A percentile compares a stretch with the other conserved stretches of the same genome.
Conservation (phyloP, 2,113 vertebrate species). For the Merops nubicus region DNA sequence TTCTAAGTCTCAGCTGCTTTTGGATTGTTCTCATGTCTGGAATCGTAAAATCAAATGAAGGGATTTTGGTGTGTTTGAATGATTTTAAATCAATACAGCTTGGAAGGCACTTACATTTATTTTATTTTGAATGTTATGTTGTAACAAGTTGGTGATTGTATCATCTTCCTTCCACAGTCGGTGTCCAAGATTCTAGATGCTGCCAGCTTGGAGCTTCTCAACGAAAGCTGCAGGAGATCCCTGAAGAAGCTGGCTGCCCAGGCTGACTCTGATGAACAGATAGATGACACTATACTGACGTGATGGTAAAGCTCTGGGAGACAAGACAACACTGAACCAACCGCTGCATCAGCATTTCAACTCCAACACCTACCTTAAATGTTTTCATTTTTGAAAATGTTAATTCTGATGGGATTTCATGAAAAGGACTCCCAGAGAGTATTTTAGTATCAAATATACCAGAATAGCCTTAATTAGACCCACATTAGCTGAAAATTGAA, state of each 20-base stretch:
- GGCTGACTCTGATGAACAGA: slow-evolving; percentile 90
- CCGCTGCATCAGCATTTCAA: slow-evolving; percentile 44
- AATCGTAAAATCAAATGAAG: neutral
- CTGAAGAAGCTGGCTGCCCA: slow-evolving; percentile 90
- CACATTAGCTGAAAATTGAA: slow-evolving; percentile 65
- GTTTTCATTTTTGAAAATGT: slow-evolving; percentile 85
- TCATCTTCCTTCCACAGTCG: slow-evolving; percentile 66
- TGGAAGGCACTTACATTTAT: neutral
- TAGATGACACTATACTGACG: slow-evolving; percentile 96
- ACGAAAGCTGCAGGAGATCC: slow-evolving; percentile 90
- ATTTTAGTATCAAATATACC: slow-evolving; percentile 77
- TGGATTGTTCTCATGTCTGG: neutral
- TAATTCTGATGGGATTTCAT: slow-evolving; percentile 72
- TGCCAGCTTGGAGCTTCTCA: slow-evolving; percentile 91
- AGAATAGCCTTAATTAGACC: slow-evolving; percentile 83
- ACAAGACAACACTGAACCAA: neutral
- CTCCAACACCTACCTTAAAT: slow-evolving; percentile 66
- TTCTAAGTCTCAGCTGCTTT: neutral
- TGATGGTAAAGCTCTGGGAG: slow-evolving; percentile 71
- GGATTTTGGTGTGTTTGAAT: neutral
- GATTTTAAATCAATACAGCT: neutral
- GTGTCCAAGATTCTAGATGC: slow-evolving; percentile 90
- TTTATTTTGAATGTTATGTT: neutral
- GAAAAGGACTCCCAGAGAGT: slow-evolving; percentile 76
- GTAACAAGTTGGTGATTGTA: neutral